Evolutionary conservation across 2,888 invertebrate genomes (phyloP).

Genomic region (Phyllotreta striolata): DNA sequence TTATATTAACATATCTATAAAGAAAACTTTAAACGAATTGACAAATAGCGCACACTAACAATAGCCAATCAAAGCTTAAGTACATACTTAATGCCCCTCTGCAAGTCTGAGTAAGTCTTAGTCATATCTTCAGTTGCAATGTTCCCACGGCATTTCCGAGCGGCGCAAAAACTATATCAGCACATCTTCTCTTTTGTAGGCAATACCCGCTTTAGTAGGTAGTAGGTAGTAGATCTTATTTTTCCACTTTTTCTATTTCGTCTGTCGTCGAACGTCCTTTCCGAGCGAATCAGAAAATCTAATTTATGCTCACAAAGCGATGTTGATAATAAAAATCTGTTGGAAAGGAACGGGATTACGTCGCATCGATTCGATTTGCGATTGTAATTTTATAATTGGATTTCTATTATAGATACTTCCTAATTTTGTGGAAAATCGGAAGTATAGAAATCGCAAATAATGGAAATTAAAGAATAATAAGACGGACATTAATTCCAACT

Average conservation of each 20-base stretch:
- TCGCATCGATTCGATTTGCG: constrained; percentile 14
- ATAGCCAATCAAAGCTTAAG: too few species aligned
- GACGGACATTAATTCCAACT: too few species aligned
- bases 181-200: constrained; percentile 23
- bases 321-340: constrained; percentile 30
- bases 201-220: constrained; percentile 19
- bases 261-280: constrained; percentile 12
- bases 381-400: not conserved
- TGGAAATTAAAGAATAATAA: too few species aligned
- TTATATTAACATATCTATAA: too few species aligned
- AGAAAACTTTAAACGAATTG: too few species aligned
- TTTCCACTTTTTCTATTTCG: constrained; percentile 15
- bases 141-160: constrained; percentile 18
- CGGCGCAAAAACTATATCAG: constrained; percentile 23
- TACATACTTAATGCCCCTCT: too few species aligned
- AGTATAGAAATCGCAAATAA: too few species aligned
- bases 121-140: constrained; percentile 7
- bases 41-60: too few species aligned
- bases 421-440: too few species aligned
- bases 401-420: too few species aligned
- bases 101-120: too few species aligned
- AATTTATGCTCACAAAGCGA: constrained; percentile 28
- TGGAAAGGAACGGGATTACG: constrained; percentile 15
- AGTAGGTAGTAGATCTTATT: constrained; percentile 7
- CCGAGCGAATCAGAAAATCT: constrained; percentile 26